A percentile compares a stretch with the other conserved stretches of the same genome.
Evolutionary conservation across 2,113 vertebrate genomes (phyloP).

Genomic region (Cynoglossus semilaevis): DNA sequence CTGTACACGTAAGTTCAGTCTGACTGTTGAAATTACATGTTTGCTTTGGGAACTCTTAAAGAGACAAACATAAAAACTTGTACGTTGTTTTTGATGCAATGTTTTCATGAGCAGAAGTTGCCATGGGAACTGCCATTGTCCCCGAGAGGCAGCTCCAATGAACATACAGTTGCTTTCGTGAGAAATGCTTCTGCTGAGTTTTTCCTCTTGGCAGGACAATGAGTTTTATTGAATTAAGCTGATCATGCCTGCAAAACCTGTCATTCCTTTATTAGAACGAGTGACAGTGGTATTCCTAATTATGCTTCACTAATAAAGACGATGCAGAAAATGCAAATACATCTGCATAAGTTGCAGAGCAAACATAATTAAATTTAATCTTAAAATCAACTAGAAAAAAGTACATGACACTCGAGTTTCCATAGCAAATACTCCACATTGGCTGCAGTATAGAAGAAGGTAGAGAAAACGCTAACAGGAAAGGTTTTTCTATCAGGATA

Average conservation of each 20-base stretch:
- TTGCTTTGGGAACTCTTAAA: slow-evolving; percentile 38
- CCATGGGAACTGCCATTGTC: slow-evolving; percentile 66
- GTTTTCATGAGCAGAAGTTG: slow-evolving; percentile 62
- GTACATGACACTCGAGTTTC: not conserved
- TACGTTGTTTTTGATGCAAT: slow-evolving; percentile 54
- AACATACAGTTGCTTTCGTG: slow-evolving; percentile 55
- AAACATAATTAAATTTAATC: not conserved
- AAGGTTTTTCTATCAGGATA: no score
- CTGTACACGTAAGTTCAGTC: no score
- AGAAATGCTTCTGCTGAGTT: slow-evolving; percentile 54
- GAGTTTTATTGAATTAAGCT: slow-evolving; percentile 51
- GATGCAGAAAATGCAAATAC: not conserved
- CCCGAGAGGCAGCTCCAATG: slow-evolving; percentile 53
- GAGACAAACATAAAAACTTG: slow-evolving; percentile 33
- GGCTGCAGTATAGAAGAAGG: no score
- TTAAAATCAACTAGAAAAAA: not conserved
- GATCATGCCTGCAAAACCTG: slow-evolving; percentile 46
- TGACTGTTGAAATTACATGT: slow-evolving; percentile 23
- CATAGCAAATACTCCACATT: no score
- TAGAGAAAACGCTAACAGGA: no score
- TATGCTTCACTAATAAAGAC: not conserved
- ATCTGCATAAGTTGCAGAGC: not conserved
- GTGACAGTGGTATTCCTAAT: not conserved
- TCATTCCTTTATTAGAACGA: not conserved
- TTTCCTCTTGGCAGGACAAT: slow-evolving; percentile 49